Evolutionary conservation across 2,113 vertebrate species (phyloP), one percentile per base, ranked within the genome.

Genomic region (Dicentrarchus labrax): DNA sequence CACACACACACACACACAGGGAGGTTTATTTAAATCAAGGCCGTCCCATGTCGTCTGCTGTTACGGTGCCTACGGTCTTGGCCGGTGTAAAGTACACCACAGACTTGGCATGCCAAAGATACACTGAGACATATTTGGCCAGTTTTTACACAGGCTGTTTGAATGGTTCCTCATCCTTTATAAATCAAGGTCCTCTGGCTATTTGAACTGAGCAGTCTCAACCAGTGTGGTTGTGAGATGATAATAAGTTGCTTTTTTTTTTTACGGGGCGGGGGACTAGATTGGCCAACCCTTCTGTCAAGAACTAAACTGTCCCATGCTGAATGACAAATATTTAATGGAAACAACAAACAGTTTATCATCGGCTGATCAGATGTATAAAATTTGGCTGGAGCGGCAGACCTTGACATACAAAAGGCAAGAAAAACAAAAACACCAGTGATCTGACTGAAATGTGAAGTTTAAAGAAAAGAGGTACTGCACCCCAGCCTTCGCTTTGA

Each of bases 121-220:
- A 57, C 53, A 74, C 66, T 5, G 19, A 62, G 67, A 74, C 68
- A 51, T 61, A 39, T 70, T 51, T 62, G 36, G 59, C 38, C 61
- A 41, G 30, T 65, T 71, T 60, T 76, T 45, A 56, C 24, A 13
- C 56, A 61, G 61, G 57, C 72, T 80, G 71, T 73, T 72, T 61
- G 59, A 72, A 71, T 65, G 47, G 70, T 61, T 74, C 57, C 13
- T 57, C 57, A 62, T 83, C 60, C 51, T 76, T 60, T 36, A 67
- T 47, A 61, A 85, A 78, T 75, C 53, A 78, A 77, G 62, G 59
- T 80, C 76, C 21, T 91, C 53, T 10, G 16, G 82, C 82, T 45
- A 51, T 84, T 82, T 81, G 39, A 81, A 72, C 8, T 57, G 62
- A 86, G 75, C 76, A 68, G 45, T 76, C 69, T 78, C 68, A 43